Evolutionary conservation across 2,888 invertebrate genomes (phyloP).

Genomic region (Barypeithes pellucidus): DNA sequence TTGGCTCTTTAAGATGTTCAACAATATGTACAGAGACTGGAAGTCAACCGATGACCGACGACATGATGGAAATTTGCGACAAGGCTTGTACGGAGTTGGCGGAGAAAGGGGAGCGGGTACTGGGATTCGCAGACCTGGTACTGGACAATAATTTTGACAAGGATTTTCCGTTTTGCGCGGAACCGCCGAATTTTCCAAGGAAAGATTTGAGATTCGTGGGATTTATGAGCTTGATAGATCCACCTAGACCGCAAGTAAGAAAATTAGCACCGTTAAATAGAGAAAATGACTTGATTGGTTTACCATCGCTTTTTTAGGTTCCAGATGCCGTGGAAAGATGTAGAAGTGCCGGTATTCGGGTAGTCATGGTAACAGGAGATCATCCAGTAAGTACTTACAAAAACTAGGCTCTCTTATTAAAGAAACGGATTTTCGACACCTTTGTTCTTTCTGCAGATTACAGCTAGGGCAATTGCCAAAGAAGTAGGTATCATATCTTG

Average conservation of each 20-base stretch:
- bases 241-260: slow-evolving; percentile 74
- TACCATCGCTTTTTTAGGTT: slow-evolving; percentile 36
- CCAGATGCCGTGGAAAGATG: slow-evolving; percentile 55
- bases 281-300: not conserved
- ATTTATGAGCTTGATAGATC: slow-evolving; percentile 78
- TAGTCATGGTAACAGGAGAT: slow-evolving; percentile 88
- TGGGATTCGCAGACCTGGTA: slow-evolving; percentile 85
- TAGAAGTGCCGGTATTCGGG: slow-evolving; percentile 82
- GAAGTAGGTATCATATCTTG: slow-evolving; percentile 83
- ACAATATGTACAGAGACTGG: slow-evolving; percentile 75
- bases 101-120: slow-evolving; percentile 85
- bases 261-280: not conserved
- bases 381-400: slow-evolving; percentile 76
- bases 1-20: slow-evolving; percentile 72
- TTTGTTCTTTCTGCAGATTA: slow-evolving; percentile 69
- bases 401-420: too few species aligned
- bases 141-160: slow-evolving; percentile 73
- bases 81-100: slow-evolving; percentile 86
- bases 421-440: not conserved
- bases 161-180: slow-evolving; percentile 76
- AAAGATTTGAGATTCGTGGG: slow-evolving; percentile 78
- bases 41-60: slow-evolving; percentile 72
- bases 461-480: slow-evolving; percentile 84
- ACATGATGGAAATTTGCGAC: slow-evolving; percentile 76
- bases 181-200: slow-evolving; percentile 81